A percentile compares a stretch with the other conserved stretches of the same genome.
Evolutionary conservation across 2,797 vertebrate genomes (phyloP).

Genomic region (Lithobates sylvaticus): DNA sequence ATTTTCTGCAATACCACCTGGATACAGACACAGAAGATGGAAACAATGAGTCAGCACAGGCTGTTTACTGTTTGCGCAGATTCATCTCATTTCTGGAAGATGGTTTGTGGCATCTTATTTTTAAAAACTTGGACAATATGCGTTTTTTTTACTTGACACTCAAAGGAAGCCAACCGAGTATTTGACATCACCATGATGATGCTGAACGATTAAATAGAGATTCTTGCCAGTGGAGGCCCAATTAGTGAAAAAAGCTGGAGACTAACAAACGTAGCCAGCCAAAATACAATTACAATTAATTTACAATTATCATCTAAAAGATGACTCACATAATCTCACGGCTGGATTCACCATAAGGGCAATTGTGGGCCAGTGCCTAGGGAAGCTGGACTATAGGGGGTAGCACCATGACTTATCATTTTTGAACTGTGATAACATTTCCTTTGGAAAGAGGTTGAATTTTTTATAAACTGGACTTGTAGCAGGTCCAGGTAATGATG

Average conservation of each 20-base stretch:
- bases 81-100: slow-evolving; percentile 11
- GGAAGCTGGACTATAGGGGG: too few relatives aligned
- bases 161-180: background rate
- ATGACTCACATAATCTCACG: too few relatives aligned
- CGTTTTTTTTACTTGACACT: background rate
- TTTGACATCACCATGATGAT: background rate
- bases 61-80: slow-evolving; percentile 36
- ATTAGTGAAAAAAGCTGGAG: background rate
- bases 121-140: background rate
- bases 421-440: too few relatives aligned
- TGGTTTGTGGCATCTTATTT: background rate
- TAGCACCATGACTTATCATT: too few relatives aligned
- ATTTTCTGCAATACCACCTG: slow-evolving; percentile 31
- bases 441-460: too few relatives aligned
- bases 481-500: too few relatives aligned
- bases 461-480: too few relatives aligned
- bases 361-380: too few relatives aligned
- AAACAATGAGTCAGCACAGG: slow-evolving; percentile 42
- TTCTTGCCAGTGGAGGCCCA: background rate
- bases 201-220: background rate
- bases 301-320: too few relatives aligned
- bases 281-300: too few relatives aligned
- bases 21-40: slow-evolving; percentile 36
- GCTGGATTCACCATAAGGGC: too few relatives aligned
- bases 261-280: background rate